Percentiles rank a stretch among this genome's conserved stretches.
These are phyloP conservation scores for Sclerodermus sp. DNA, from an alignment of 2,888 invertebrate genomes.

Conservation along the genomic window DNA sequence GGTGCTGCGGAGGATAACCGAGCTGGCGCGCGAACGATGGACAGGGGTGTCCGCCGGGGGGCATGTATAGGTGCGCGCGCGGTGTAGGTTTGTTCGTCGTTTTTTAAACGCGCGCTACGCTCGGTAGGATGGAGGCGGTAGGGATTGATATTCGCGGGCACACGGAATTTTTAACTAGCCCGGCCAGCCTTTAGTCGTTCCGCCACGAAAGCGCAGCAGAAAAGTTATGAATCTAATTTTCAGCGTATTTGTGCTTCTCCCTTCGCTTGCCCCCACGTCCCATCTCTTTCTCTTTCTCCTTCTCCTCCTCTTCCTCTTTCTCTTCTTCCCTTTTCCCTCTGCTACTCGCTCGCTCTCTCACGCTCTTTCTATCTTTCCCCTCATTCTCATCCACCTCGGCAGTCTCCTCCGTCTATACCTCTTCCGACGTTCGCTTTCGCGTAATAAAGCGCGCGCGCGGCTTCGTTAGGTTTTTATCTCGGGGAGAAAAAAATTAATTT, in stretches of 20 bases:
- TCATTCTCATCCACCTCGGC: slow-evolving; percentile 18
- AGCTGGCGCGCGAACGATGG: too few relatives aligned
- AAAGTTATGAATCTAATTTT: slow-evolving; percentile 58
- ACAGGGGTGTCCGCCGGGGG: too few relatives aligned
- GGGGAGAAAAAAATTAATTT: slow-evolving; percentile 46
- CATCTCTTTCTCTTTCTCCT: slow-evolving; percentile 6
- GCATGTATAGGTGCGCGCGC: slow-evolving; percentile 9
- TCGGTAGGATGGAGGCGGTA: slow-evolving; percentile 7
- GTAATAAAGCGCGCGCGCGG: slow-evolving; percentile 40
- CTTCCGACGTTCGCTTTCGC: slow-evolving; percentile 34
- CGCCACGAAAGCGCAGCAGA: slow-evolving; percentile 47
- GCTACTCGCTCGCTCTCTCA: slow-evolving; percentile 8
- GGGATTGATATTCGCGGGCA: slow-evolving; percentile 52
- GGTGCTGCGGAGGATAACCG: too few relatives aligned
- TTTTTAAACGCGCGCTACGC: too few relatives aligned
- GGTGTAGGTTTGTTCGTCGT: neutral
- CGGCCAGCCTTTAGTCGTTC: slow-evolving; percentile 39
- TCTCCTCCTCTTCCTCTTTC: slow-evolving; percentile 9
- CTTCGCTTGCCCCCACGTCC: slow-evolving; percentile 11
- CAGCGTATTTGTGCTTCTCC: slow-evolving; percentile 48
- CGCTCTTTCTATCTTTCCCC: slow-evolving; percentile 10
- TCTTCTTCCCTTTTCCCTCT: slow-evolving; percentile 16
- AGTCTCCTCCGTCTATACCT: slow-evolving; percentile 22
- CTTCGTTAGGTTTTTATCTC: slow-evolving; percentile 52
- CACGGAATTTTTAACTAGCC: slow-evolving; percentile 56